phyloP scores from a whole-genome alignment of 2,888 invertebrate genomes.

The Coelogynopora nodosa region DNA sequence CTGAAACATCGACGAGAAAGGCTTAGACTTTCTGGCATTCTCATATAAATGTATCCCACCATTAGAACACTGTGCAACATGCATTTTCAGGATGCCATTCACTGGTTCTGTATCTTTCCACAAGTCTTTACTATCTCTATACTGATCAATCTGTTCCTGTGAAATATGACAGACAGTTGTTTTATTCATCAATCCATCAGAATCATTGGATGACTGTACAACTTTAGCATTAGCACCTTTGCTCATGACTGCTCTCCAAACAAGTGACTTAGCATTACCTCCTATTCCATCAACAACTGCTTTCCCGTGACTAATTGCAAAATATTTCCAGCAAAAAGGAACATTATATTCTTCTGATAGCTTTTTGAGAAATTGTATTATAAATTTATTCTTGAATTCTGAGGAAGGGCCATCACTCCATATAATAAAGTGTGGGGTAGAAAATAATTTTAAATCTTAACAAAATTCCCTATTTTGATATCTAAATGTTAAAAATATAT shows the following conservation, averaged over 20 bases:
- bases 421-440: constrained; percentile 11
- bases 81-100: constrained; percentile 18
- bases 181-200: background rate
- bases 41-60: background rate
- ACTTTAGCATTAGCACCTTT: constrained; percentile 5
- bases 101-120: background rate
- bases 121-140: background rate
- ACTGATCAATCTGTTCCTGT: background rate
- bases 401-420: constrained; percentile 44
- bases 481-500: background rate
- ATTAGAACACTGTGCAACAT: background rate
- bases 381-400: constrained; percentile 44
- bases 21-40: background rate
- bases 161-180: background rate
- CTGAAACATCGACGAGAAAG: background rate
- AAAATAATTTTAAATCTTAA: background rate
- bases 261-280: constrained; percentile 7
- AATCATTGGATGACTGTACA: background rate
- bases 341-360: background rate
- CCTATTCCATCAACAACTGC: background rate
- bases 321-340: background rate
- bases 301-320: background rate
- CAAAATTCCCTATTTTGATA: background rate
- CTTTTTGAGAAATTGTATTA: constrained; percentile 26
- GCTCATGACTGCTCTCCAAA: background rate